Conservation (phyloP, 2,113 vertebrate genomes). For the Mobula hypostoma region DNA sequence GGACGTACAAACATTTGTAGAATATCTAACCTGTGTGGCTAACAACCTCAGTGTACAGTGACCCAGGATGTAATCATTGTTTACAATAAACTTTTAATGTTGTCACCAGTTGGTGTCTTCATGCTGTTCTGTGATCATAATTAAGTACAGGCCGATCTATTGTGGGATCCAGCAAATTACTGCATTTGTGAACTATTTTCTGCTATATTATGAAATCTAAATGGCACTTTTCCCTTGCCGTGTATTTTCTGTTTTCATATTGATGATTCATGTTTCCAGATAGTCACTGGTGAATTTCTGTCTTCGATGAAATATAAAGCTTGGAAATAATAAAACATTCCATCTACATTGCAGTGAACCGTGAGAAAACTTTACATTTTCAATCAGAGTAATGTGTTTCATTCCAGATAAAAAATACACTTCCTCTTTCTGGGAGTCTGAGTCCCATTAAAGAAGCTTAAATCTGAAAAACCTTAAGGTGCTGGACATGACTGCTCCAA, state of each 20-base stretch:
- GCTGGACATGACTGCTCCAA: no score
- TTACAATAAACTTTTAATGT: background rate
- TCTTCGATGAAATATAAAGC: background rate
- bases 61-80: background rate
- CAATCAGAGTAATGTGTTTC: no score
- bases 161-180: background rate
- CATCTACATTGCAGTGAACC: no score
- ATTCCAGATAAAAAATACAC: no score
- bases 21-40: background rate
- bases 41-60: background rate
- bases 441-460: no score
- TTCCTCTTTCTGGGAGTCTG: no score
- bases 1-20: background rate
- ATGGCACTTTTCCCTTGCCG: background rate
- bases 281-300: background rate
- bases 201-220: background rate
- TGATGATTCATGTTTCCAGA: background rate
- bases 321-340: no score
- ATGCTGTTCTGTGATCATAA: background rate
- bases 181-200: background rate
- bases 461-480: no score
- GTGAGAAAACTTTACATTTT: no score
- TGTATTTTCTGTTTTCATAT: background rate
- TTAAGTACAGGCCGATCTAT: no score
- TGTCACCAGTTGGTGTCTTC: background rate